These are phyloP conservation scores for Sinocyclocheilus grahami DNA, from an alignment of 2,113 vertebrate species.

Conservation along the genomic window DNA sequence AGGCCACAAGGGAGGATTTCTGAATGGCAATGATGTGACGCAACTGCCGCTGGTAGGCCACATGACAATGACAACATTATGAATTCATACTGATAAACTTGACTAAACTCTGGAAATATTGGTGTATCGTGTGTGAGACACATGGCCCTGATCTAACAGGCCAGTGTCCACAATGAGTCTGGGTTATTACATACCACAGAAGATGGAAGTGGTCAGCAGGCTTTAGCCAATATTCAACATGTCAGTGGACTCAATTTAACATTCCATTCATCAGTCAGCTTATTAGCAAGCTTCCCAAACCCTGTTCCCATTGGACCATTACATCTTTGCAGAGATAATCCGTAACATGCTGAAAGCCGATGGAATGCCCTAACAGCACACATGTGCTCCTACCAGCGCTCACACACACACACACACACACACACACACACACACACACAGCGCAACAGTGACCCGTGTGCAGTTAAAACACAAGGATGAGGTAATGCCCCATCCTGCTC, in stretches of 20 bases:
- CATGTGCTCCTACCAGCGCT: background rate
- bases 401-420: no score
- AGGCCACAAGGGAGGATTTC: no score
- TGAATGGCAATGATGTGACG: no score
- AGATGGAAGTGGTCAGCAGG: slow-evolving; percentile 12
- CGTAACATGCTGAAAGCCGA: slow-evolving; percentile 41
- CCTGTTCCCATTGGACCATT: slow-evolving; percentile 31
- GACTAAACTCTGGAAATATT: background rate
- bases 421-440: no score
- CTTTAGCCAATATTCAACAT: slow-evolving; percentile 44
- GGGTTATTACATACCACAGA: slow-evolving; percentile 20
- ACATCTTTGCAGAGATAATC: slow-evolving; percentile 33
- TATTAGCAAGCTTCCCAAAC: slow-evolving; percentile 46
- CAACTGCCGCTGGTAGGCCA: no score
- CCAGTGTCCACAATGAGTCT: background rate
- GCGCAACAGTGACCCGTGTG: slow-evolving; percentile 16
- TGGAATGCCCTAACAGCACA: slow-evolving; percentile 46
- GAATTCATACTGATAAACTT: background rate
- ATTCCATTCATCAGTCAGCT: slow-evolving; percentile 51
- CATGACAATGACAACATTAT: no score
- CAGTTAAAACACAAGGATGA: slow-evolving; percentile 45
- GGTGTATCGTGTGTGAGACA: background rate
- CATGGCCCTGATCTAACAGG: background rate
- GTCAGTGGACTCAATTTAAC: slow-evolving; percentile 45
- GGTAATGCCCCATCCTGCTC: slow-evolving; percentile 21